Percentiles rank a stretch among this genome's conserved stretches.
phyloP scores from a whole-genome alignment of 2,888 invertebrate genomes.

The Chirona hameri region DNA sequence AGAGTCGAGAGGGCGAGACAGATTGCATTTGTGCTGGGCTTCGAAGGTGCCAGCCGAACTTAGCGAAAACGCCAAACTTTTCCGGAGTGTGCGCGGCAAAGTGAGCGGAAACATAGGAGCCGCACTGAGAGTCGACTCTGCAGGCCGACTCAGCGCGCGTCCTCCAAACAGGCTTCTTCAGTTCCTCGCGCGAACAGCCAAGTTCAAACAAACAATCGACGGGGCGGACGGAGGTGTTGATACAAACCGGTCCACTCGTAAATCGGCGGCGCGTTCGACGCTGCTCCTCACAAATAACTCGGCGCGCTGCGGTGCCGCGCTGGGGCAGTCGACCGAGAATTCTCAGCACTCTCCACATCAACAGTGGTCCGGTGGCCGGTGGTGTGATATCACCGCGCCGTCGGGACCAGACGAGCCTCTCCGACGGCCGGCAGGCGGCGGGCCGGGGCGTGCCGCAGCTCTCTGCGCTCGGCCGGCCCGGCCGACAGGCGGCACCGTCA shows the following conservation, averaged over 20 bases:
- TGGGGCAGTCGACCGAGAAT: no score
- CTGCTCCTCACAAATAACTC: neutral
- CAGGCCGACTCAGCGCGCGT: neutral
- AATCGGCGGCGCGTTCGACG: neutral
- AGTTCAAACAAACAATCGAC: slow-evolving; percentile 5
- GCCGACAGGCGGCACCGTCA: no score
- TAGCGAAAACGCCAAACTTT: slow-evolving; percentile 6
- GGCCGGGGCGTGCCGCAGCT: no score
- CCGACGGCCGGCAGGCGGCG: no score
- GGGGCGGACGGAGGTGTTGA: neutral
- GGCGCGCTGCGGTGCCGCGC: neutral
- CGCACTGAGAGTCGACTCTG: neutral
- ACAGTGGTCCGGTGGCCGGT: neutral
- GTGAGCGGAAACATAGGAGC: neutral
- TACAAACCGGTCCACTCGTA: neutral
- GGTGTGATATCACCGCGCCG: neutral
- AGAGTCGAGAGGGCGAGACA: neutral
- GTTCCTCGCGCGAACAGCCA: neutral
- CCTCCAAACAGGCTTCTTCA: neutral
- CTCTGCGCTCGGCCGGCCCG: neutral
- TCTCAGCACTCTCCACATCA: neutral
- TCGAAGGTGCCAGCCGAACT: neutral
- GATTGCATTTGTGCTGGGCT: slow-evolving; percentile 13
- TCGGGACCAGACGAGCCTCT: neutral
- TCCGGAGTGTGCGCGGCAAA: neutral